Percentiles rank a stretch among this genome's conserved stretches.
Conservation (phyloP, 2,797 vertebrate genomes). For the Sardinella longiceps region DNA sequence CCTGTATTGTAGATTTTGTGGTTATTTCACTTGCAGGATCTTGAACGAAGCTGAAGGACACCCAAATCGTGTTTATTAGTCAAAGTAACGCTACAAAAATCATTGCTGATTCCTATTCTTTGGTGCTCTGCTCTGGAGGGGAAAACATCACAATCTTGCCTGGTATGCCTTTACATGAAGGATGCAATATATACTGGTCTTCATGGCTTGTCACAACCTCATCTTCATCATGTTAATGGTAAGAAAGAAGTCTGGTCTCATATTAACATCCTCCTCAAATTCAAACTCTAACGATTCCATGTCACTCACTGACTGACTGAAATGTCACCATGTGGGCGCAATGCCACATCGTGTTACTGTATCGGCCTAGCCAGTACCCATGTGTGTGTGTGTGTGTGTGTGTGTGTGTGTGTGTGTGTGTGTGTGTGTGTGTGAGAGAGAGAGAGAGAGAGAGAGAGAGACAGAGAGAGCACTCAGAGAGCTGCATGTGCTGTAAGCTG, state of each 20-base stretch:
- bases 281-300: background rate
- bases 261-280: background rate
- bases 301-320: background rate
- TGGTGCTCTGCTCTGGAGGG: no score
- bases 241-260: background rate
- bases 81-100: no score
- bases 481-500: background rate
- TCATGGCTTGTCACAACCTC: constrained; percentile 1
- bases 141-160: no score
- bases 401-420: background rate
- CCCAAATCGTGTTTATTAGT: no score
- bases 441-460: background rate
- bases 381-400: constrained; percentile 9
- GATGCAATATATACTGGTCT: background rate
- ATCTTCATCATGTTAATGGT: background rate
- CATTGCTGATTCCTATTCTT: no score
- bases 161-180: background rate
- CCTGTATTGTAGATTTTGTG: no score
- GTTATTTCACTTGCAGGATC: no score
- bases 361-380: background rate
- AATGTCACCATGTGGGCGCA: background rate
- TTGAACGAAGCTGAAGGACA: no score
- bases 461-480: background rate
- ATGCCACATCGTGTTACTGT: background rate
- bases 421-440: background rate